Conservation (phyloP, 2,113 vertebrate species). For the Lasiurus borealis region DNA sequence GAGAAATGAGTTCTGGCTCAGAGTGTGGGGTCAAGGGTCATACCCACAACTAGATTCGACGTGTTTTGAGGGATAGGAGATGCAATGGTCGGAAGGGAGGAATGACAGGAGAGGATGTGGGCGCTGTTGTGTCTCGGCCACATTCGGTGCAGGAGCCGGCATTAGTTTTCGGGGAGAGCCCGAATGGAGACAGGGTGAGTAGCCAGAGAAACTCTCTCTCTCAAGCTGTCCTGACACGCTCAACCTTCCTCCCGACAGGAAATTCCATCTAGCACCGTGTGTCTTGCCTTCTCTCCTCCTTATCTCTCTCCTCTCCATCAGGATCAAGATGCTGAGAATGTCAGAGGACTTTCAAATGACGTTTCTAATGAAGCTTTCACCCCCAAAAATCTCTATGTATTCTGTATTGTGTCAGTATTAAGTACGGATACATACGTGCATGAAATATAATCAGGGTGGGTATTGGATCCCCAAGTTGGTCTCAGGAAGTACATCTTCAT, state of each 20-base stretch:
- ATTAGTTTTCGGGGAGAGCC: not conserved
- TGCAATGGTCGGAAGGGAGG: not conserved
- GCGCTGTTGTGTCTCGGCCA: not conserved
- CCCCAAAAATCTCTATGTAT: not conserved
- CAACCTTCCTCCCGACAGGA: not conserved
- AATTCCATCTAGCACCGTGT: not conserved
- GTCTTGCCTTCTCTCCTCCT: not conserved
- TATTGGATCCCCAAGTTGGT: not conserved
- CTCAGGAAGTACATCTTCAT: not conserved
- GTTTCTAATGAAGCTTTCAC: not conserved
- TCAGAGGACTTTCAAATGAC: not conserved
- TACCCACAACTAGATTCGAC: not conserved
- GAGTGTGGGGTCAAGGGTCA: not conserved
- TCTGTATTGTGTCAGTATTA: not conserved
- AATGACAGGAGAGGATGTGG: not conserved
- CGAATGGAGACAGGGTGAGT: not conserved
- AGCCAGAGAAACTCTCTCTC: not conserved
- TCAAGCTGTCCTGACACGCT: not conserved
- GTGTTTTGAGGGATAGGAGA: not conserved
- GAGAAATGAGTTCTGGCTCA: conserved; percentile 46
- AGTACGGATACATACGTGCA: not conserved
- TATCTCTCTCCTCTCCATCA: not conserved
- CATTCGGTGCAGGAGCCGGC: not conserved
- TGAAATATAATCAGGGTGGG: not conserved
- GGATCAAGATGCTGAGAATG: not conserved